These are phyloP conservation scores for Eurosta solidaginis DNA, from an alignment of 1,140 invertebrate species.

Conservation along the genomic window DNA sequence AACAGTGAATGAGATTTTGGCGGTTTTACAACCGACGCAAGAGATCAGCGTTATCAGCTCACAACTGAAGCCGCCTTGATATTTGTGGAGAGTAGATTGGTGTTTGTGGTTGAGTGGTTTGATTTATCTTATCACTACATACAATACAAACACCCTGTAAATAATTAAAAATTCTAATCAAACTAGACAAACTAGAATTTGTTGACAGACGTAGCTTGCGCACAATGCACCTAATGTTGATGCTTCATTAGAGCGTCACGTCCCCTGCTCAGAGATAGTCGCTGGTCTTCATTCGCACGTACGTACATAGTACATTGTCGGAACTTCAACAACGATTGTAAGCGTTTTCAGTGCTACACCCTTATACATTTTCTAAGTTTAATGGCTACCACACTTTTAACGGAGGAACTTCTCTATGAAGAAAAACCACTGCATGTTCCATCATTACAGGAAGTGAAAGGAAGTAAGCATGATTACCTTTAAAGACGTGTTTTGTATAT, in stretches of 20 bases:
- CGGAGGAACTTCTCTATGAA: constrained; percentile 55
- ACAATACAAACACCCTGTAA: constrained; percentile 5
- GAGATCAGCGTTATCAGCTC: background rate
- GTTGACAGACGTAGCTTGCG: background rate
- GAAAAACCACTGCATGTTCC: constrained; percentile 61
- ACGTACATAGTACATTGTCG: too few species aligned
- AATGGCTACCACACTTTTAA: constrained; percentile 35
- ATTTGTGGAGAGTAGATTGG: background rate
- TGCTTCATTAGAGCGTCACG: background rate
- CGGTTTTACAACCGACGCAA: background rate
- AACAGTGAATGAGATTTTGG: too few species aligned
- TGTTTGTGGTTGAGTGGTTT: constrained; percentile 6
- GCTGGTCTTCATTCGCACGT: background rate
- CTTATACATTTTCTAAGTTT: too few species aligned
- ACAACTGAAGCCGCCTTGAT: background rate
- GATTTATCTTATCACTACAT: background rate
- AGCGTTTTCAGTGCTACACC: too few species aligned
- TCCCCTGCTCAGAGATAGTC: background rate
- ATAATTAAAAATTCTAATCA: background rate
- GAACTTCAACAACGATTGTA: too few species aligned
- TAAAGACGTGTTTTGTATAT: background rate
- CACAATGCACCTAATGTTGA: background rate
- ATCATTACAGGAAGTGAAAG: constrained; percentile 61
- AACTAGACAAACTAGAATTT: background rate
- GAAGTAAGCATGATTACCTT: constrained; percentile 54